These are phyloP conservation scores for Microplitis deprimator DNA, from an alignment of 2,888 invertebrate genomes.

Conservation along the genomic window DNA sequence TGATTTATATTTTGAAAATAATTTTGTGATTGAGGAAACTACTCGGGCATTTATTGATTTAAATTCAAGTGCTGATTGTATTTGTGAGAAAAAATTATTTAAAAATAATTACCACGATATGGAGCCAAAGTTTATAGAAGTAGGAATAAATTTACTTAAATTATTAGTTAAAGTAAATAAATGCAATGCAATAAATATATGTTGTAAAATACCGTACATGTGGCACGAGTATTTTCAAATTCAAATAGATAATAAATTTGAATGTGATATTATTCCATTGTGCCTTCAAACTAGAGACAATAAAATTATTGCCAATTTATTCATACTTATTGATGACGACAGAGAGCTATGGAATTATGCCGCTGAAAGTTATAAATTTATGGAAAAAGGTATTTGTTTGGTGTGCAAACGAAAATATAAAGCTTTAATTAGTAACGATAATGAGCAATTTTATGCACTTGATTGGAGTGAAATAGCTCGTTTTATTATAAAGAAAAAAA, in stretches of 20 bases:
- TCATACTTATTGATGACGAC: slow-evolving; percentile 75
- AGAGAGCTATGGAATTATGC: slow-evolving; percentile 74
- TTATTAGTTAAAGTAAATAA: slow-evolving; percentile 72
- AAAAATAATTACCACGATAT: slow-evolving; percentile 62
- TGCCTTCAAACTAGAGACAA: slow-evolving; percentile 77
- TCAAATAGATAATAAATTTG: slow-evolving; percentile 71
- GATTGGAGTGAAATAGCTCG: slow-evolving; percentile 77
- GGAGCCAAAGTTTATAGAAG: slow-evolving; percentile 73
- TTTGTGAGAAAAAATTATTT: slow-evolving; percentile 57
- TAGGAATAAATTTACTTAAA: slow-evolving; percentile 76
- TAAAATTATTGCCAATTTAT: slow-evolving; percentile 73
- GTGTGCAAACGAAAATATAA: slow-evolving; percentile 74
- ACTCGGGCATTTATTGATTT: slow-evolving; percentile 76
- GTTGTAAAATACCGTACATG: slow-evolving; percentile 77
- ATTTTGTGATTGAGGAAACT: slow-evolving; percentile 56
- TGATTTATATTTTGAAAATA: slow-evolving; percentile 52
- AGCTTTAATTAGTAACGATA: slow-evolving; percentile 6
- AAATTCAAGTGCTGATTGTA: slow-evolving; percentile 62
- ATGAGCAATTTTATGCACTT: slow-evolving; percentile 60
- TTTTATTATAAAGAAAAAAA: slow-evolving; percentile 76
- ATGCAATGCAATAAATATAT: slow-evolving; percentile 73
- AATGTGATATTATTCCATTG: slow-evolving; percentile 74
- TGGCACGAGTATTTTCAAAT: slow-evolving; percentile 76
- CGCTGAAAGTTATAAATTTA: slow-evolving; percentile 74
- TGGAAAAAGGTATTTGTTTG: slow-evolving; percentile 76